Conservation (phyloP, 2,888 invertebrate genomes). For the Rotaria socialis region DNA sequence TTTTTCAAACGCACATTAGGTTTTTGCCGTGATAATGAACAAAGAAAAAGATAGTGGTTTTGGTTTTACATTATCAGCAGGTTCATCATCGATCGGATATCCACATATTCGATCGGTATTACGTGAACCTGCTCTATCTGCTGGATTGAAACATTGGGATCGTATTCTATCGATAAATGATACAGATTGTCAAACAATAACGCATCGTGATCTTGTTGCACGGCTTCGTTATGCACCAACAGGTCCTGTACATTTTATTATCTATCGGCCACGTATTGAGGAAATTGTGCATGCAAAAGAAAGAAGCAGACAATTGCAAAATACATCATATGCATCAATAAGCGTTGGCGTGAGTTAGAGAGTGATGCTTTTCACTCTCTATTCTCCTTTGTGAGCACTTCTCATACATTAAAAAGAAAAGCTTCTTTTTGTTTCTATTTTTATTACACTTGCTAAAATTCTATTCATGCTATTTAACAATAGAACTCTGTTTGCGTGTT, state of each 20-base stretch:
- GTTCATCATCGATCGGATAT: slow-evolving; percentile 25
- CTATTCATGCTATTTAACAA: neutral
- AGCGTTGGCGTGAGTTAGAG: slow-evolving; percentile 25
- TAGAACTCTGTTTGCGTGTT: neutral
- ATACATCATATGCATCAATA: neutral
- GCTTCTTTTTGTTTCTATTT: neutral
- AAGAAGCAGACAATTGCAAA: neutral
- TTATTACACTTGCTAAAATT: neutral
- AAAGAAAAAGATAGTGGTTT: slow-evolving; percentile 24
- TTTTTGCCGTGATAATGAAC: neutral
- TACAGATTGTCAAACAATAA: slow-evolving; percentile 5
- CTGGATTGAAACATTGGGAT: slow-evolving; percentile 37
- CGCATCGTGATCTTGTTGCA: slow-evolving; percentile 30
- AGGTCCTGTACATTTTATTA: neutral
- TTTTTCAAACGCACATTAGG: neutral
- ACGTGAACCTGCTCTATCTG: slow-evolving; percentile 17
- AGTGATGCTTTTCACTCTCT: neutral
- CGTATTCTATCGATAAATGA: neutral
- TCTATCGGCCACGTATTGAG: slow-evolving; percentile 30
- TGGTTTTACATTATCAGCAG: slow-evolving; percentile 4
- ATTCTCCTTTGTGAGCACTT: neutral
- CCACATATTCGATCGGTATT: slow-evolving; percentile 21
- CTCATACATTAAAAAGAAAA: neutral
- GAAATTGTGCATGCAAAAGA: slow-evolving; percentile 29
- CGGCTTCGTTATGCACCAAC: slow-evolving; percentile 9